Evolutionary conservation across 2,113 vertebrate genomes (phyloP), one percentile per base, ranked within the genome.

Genomic region (Gila orcuttii): DNA sequence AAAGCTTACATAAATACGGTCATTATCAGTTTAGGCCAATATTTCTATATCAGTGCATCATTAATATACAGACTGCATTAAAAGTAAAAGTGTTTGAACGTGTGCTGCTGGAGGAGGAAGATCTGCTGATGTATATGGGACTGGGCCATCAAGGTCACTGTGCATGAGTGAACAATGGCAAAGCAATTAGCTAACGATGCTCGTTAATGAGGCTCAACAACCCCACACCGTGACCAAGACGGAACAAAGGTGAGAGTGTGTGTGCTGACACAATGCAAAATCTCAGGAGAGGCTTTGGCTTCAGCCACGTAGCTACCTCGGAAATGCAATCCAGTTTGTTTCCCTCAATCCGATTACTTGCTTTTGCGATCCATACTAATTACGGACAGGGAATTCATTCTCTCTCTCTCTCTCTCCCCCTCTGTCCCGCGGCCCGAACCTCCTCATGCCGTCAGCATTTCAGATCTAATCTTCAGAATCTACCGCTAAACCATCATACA

Each of bases 291-390:
- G 84, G 66, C 89, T 89, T 90, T 90, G 90, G 90, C 90, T 87
- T 68, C 31, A 33, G 90, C 91, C 92, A 9, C 8, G 76, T 59
- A 23, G 21, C 77, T 62, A 80, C 91, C 90, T 91, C 88, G 64
- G 88, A 92, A 91, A 90, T 86, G 76, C 91, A 93, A 94, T 94
- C 93, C 92, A 91, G 93, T 95, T 94, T 92, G 92, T 91, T 92
- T 92, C 89, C 89, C 90, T 91, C 92, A 94, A 95, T 95, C 93
- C 92, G 90, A 95, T 95, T 94, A 94, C 92, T 88, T 92, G 92
- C 91, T 92, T 92, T 92, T 91, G 90, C 92, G 93, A 95, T 94
- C 93, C 90, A 93, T 93, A 93, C 92, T 94, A 93, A 94, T 94
- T 93, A 94, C 91, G 91, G 92, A 86, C 83, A 85, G 78, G 86